Evolutionary conservation across 2,797 vertebrate genomes (phyloP).

Genomic region (Pipistrellus pygmaeus): DNA sequence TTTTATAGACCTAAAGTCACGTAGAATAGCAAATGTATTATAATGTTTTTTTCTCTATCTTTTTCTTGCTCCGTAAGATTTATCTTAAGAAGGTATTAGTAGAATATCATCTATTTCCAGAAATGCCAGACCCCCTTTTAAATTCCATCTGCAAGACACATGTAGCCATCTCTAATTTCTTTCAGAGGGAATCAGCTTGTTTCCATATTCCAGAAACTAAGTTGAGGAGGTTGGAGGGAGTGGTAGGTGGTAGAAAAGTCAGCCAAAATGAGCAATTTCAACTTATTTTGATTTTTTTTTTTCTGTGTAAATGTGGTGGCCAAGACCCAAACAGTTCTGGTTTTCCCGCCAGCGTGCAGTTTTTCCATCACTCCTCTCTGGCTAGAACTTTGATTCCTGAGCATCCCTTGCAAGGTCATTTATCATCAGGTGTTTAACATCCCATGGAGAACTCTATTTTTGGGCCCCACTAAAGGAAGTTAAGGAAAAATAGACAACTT

Average conservation of each 20-base stretch:
- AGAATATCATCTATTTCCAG: slow-evolving; percentile 18
- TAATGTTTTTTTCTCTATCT: neutral
- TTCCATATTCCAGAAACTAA: slow-evolving; percentile 52
- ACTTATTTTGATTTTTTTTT: neutral
- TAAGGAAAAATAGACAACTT: slow-evolving; percentile 25
- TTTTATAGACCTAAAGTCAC: neutral
- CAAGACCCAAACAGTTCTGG: neutral
- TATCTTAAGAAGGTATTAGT: slow-evolving; percentile 12
- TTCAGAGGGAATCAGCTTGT: slow-evolving; percentile 30
- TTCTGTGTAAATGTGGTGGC: neutral
- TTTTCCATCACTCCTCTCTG: slow-evolving; percentile 5
- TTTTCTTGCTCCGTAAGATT: neutral
- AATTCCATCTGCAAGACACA: slow-evolving; percentile 46
- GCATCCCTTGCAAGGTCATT: neutral
- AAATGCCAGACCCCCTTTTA: slow-evolving; percentile 19
- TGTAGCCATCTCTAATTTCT: slow-evolving; percentile 31
- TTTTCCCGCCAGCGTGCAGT: neutral
- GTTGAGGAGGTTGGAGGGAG: slow-evolving; percentile 40
- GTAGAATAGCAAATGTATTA: neutral
- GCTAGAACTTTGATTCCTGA: slow-evolving; percentile 5
- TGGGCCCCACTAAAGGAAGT: neutral
- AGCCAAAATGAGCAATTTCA: slow-evolving; percentile 59
- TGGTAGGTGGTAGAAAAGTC: slow-evolving; percentile 51
- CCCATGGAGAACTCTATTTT: neutral
- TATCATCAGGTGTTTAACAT: slow-evolving; percentile 15